Base-by-base conservation (phyloP, 2,888 invertebrate species). In the Yponomeuta evonymella region DNA sequence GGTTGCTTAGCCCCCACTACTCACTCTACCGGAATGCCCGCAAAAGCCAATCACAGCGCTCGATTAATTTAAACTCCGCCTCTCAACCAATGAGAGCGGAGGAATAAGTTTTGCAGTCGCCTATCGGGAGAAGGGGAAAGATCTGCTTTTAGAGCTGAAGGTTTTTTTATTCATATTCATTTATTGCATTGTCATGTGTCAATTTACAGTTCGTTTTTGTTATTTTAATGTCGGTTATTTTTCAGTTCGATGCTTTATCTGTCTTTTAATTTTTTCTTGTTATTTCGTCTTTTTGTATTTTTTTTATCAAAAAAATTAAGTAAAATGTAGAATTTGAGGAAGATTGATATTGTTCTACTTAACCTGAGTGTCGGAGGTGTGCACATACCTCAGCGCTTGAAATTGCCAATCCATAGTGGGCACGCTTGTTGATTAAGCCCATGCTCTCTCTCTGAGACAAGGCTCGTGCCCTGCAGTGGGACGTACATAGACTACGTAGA, bases 1-100 rank as follows among this genome's bases (percentile, higher is more conserved):
- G 91, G 91, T 83, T 89, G 90, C 82, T 85, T 80, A 76, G 12
- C 75, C 86, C 89, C 89, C 85, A 82, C 85, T 78, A 76, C 71
- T 23, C 30, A 36, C 48, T 72, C 72, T 78, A 79, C 83, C 84
- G 84, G 87, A 86, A 82, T 76, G 76, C 66, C 36, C 67, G 8
- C 36, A 58, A 62, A 73, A 70, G 70, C 91, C 87, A 90, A 90
- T 90, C 72, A 71, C 48, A 72, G 62, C 4, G 66, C 72, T 70
- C 74, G 74, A 70, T 72, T 76, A 70, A 62, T 73, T 70, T 72
- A 79, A 77, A 62, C 77, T 71, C 83, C 91, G 87, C 91, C 91
- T 83, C 76, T 79, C 77, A 73, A 74, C 90, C 90, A 90, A 89
- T 89, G 77, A 72, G 70, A 75, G 69, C n/a, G 69, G 72, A 67